Evolutionary conservation across 2,888 invertebrate genomes (phyloP).

Genomic region (Chorisops tibialis): DNA sequence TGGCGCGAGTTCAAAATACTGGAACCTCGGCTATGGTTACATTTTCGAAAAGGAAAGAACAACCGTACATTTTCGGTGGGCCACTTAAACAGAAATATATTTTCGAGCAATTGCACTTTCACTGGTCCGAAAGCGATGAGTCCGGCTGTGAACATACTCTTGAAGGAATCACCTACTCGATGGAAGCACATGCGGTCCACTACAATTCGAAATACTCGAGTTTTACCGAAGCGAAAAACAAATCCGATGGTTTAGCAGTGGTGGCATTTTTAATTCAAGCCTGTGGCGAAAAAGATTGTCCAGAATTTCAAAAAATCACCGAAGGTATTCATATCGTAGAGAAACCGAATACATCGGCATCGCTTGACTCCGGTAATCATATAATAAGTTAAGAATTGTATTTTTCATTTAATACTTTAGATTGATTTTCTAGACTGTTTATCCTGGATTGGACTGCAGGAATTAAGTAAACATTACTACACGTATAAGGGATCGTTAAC

Average conservation of each 20-base stretch:
- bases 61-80: conserved; percentile 63
- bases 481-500: conserved; percentile 71
- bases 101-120: conserved; percentile 77
- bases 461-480: conserved; percentile 66
- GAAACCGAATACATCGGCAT: conserved; percentile 48
- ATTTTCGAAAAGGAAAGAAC: conserved; percentile 57
- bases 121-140: conserved; percentile 73
- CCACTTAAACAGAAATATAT: conserved; percentile 64
- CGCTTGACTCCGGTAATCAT: conserved; percentile 48
- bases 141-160: conserved; percentile 77
- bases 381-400: conserved; percentile 5
- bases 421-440: conserved; percentile 56
- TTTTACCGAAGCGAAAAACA: conserved; percentile 62
- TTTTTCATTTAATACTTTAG: conserved; percentile 14
- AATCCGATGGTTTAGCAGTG: conserved; percentile 68
- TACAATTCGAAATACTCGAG: conserved; percentile 68
- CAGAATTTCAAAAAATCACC: conserved; percentile 59
- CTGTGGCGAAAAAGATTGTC: conserved; percentile 58
- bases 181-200: conserved; percentile 77
- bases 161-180: conserved; percentile 69
- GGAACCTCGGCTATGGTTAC: conserved; percentile 59
- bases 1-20: conserved; percentile 50
- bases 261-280: conserved; percentile 66
- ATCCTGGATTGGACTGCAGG: conserved; percentile 66
- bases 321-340: conserved; percentile 54